These are phyloP conservation scores for Sterna hirundo DNA, from an alignment of 2,113 vertebrate species.

Conservation along the genomic window DNA sequence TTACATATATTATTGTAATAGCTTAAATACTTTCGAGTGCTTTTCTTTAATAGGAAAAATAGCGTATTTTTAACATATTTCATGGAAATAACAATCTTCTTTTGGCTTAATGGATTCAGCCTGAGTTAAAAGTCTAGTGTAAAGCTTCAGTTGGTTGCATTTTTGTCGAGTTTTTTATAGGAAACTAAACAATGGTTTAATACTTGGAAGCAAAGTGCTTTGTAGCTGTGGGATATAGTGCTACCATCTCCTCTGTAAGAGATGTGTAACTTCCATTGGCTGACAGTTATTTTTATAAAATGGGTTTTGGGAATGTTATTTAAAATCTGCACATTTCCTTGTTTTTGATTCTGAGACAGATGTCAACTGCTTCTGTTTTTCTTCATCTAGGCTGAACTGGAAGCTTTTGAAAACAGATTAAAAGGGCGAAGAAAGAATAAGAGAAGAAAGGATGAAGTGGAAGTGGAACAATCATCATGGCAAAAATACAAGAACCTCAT, in stretches of 20 bases:
- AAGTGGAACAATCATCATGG: constrained; percentile 76
- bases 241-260: neutral
- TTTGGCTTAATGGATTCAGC: neutral
- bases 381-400: constrained; percentile 87
- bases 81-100: neutral
- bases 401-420: constrained; percentile 93
- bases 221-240: neutral
- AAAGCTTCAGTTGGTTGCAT: neutral
- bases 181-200: neutral
- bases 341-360: neutral
- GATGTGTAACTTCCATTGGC: neutral
- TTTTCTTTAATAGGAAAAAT: neutral
- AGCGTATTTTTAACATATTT: neutral
- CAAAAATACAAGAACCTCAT: constrained; percentile 79
- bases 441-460: constrained; percentile 82
- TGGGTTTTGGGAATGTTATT: neutral
- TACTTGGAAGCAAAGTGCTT: neutral
- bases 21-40: neutral
- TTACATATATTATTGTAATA: neutral
- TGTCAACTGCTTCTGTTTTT: neutral
- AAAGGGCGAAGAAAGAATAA: constrained; percentile 88
- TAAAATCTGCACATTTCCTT: neutral
- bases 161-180: neutral
- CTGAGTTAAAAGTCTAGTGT: neutral
- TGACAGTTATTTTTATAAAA: neutral